Evolutionary conservation across 1,140 invertebrate species (phyloP).

Genomic region (Cyclargus thomasi): DNA sequence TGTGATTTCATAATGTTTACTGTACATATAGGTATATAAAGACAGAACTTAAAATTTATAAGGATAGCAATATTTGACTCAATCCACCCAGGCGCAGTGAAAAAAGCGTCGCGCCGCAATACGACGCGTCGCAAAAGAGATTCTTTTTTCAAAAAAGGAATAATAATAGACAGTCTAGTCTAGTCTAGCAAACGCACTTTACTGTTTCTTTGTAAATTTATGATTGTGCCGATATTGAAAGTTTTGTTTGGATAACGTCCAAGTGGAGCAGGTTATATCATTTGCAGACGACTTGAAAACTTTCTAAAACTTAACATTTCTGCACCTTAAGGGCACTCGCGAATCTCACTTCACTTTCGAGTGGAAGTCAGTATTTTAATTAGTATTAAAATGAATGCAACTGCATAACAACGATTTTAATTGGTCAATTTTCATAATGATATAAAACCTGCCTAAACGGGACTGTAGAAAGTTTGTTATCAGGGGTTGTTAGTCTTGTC

Average conservation of each 20-base stretch:
- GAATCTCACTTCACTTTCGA: not conserved
- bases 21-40: too few species aligned
- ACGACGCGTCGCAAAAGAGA: too few species aligned
- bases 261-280: conserved; percentile 2
- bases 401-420: not conserved
- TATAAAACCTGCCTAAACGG: not conserved
- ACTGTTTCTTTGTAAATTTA: too few species aligned
- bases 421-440: not conserved
- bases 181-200: too few species aligned
- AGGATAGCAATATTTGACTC: too few species aligned
- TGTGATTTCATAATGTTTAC: too few species aligned
- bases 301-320: not conserved
- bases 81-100: too few species aligned
- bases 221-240: not conserved
- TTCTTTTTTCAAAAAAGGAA: too few species aligned
- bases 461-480: not conserved
- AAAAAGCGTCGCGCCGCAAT: too few species aligned
- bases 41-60: too few species aligned
- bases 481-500: too few species aligned
- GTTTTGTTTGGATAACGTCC: not conserved
- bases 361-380: not conserved
- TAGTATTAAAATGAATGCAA: not conserved
- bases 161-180: too few species aligned
- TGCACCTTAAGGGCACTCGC: not conserved
- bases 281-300: not conserved